phyloP scores from a whole-genome alignment of 2,113 vertebrate genomes.

The Galbula dea region DNA sequence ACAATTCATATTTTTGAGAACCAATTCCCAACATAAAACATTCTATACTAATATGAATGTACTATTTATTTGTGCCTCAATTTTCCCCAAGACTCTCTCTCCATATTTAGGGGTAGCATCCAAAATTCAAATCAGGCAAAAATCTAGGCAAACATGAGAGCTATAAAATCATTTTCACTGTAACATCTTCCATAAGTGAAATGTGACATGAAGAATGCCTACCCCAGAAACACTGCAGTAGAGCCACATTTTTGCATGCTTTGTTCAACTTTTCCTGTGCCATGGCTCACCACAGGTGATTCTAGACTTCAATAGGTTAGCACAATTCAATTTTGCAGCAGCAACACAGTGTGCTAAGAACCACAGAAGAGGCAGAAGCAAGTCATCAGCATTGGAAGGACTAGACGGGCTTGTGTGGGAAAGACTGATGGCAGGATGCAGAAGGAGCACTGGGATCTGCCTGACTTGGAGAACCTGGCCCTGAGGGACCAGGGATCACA shows the following conservation, averaged over 20 bases:
- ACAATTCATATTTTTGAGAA: neutral
- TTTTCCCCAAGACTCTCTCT: neutral
- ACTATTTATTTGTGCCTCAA: neutral
- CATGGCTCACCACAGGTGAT: neutral
- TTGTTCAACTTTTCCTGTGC: neutral
- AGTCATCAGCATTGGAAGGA: neutral
- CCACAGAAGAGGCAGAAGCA: neutral
- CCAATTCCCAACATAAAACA: neutral
- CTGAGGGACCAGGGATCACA: neutral
- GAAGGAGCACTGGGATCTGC: neutral
- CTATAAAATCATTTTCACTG: neutral
- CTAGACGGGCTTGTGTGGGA: neutral
- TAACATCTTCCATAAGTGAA: neutral
- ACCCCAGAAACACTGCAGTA: neutral
- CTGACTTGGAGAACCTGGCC: neutral
- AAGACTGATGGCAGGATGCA: neutral
- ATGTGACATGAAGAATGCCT: neutral
- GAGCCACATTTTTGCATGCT: neutral
- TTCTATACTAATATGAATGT: neutral
- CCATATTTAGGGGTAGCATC: neutral
- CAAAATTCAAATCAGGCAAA: neutral
- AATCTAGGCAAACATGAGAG: neutral
- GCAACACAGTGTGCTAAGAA: neutral
- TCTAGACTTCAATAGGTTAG: neutral
- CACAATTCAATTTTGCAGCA: neutral